phyloP scores from a whole-genome alignment of 2,888 invertebrate species.

The Dryomyza anilis region DNA sequence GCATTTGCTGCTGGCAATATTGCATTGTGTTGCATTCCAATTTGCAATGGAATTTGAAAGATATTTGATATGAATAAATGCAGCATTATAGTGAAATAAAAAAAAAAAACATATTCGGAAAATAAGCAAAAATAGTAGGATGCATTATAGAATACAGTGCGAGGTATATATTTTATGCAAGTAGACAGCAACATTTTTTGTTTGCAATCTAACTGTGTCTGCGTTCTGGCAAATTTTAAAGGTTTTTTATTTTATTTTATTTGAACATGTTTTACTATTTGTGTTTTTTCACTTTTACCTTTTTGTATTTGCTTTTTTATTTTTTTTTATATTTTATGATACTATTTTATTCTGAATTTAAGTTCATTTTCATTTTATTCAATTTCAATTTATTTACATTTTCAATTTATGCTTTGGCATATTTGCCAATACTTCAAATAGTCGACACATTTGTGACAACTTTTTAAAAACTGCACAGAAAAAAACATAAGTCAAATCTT shows the following conservation, averaged over 20 bases:
- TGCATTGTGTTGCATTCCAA: neutral
- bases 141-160: too few relatives aligned
- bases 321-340: neutral
- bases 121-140: too few relatives aligned
- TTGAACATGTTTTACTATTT: neutral
- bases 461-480: too few relatives aligned
- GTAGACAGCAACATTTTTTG: too few relatives aligned
- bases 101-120: too few relatives aligned
- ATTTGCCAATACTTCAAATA: too few relatives aligned
- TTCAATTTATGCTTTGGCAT: neutral
- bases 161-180: too few relatives aligned
- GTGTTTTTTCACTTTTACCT: neutral
- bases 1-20: neutral
- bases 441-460: too few relatives aligned
- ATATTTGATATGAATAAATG: constrained; percentile 14
- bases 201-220: neutral
- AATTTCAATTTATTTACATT: too few relatives aligned
- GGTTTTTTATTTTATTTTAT: neutral
- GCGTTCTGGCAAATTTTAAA: neutral
- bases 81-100: neutral
- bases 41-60: neutral
- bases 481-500: too few relatives aligned
- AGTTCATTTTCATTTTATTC: neutral
- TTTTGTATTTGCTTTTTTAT: neutral
- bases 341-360: neutral